Evolutionary conservation across 2,888 invertebrate genomes (phyloP).

Genomic region (Phaedon cochleariae): DNA sequence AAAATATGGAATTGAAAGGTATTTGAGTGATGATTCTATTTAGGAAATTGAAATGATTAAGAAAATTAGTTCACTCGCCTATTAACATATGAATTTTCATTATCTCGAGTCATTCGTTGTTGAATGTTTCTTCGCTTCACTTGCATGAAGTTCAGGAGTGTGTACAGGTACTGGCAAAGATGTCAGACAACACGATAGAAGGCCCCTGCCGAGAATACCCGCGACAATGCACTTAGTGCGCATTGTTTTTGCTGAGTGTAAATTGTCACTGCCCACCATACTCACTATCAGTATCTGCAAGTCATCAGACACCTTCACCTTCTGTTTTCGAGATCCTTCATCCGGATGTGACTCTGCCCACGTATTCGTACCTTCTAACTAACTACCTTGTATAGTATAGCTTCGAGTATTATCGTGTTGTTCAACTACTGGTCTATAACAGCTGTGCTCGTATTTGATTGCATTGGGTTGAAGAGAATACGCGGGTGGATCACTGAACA

Average conservation of each 20-base stretch:
- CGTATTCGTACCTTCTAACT: constrained; percentile 36
- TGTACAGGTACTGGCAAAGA: too few species aligned
- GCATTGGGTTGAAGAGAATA: constrained; percentile 17
- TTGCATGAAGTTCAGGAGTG: too few species aligned
- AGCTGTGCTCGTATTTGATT: background rate
- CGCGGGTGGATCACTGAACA: too few species aligned
- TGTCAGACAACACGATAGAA: too few species aligned
- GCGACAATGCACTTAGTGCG: background rate
- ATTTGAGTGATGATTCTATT: too few species aligned
- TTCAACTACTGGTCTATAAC: background rate
- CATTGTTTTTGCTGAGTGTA: constrained; percentile 48
- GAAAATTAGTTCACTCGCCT: too few species aligned
- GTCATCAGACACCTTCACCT: constrained; percentile 47
- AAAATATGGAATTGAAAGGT: too few species aligned
- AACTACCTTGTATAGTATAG: constrained; percentile 27
- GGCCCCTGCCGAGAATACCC: too few species aligned
- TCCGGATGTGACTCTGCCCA: constrained; percentile 44
- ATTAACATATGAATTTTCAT: too few species aligned
- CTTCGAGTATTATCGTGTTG: constrained; percentile 10
- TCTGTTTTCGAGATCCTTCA: constrained; percentile 35
- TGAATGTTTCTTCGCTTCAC: too few species aligned
- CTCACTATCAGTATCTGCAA: constrained; percentile 36
- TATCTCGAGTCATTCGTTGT: too few species aligned
- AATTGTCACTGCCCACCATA: constrained; percentile 43
- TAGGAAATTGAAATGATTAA: too few species aligned